Conservation (phyloP, 2,113 vertebrate species). For the Oncorhynchus tshawytscha region DNA sequence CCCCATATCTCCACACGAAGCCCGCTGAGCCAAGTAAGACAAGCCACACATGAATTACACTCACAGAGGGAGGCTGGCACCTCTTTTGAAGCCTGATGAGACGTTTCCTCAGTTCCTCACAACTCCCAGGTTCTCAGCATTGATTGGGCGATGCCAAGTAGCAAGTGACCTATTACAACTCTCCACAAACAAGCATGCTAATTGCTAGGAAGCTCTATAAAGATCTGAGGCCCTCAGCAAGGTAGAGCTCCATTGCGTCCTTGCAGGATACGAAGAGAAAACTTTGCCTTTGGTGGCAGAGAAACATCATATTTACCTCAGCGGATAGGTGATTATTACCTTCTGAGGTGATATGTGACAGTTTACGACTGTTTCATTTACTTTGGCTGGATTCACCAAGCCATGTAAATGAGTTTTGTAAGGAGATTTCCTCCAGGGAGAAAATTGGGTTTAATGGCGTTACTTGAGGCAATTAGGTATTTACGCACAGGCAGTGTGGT, state of each 20-base stretch:
- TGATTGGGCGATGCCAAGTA: conserved; percentile 15
- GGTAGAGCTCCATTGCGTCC: neutral
- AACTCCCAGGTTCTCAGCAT: neutral
- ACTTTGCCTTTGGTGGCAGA: neutral
- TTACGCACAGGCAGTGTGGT: neutral
- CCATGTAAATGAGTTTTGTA: neutral
- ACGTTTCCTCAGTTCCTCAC: neutral
- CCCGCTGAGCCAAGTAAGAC: neutral
- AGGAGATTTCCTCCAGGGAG: neutral
- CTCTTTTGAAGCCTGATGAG: neutral
- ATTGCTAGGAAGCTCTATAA: conserved; percentile 34
- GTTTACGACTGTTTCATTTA: neutral
- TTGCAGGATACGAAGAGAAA: too few relatives aligned
- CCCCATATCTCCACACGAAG: too few relatives aligned
- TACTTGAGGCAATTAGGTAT: neutral
- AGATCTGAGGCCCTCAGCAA: conserved; percentile 10
- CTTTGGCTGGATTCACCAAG: neutral
- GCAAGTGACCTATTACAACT: conserved; percentile 22
- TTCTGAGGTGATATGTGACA: neutral
- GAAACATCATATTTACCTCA: neutral
- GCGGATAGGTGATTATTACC: neutral
- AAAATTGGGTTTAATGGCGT: neutral
- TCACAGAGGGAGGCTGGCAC: neutral
- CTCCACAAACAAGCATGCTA: conserved; percentile 23
- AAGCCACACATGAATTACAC: neutral